Percentiles rank a stretch among this genome's conserved stretches.
Conservation (phyloP, 2,888 invertebrate species). For the Chymomyza amoena region DNA sequence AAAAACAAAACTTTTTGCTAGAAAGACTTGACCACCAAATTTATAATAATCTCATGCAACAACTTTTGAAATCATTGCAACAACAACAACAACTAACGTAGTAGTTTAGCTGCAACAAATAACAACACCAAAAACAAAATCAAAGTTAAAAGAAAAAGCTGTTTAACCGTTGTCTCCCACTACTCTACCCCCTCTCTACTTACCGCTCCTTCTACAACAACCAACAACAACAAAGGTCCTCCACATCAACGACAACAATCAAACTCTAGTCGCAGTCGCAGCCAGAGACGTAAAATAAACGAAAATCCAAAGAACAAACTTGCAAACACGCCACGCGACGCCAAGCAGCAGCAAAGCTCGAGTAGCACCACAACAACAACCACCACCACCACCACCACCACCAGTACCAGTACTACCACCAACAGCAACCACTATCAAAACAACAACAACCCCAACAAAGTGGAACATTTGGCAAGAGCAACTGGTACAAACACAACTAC, state of each 20-base stretch:
- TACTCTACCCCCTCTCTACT: conserved; percentile 53
- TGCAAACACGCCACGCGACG: conserved; percentile 39
- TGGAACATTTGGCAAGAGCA: conserved; percentile 30
- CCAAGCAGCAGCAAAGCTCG: conserved; percentile 35
- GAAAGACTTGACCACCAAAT: background rate
- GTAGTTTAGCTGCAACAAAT: conserved; percentile 66
- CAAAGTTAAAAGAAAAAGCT: conserved; percentile 38
- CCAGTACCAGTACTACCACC: conserved; percentile 15
- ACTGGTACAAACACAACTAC: conserved; percentile 62
- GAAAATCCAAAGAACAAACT: conserved; percentile 36
- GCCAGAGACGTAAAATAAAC: conserved; percentile 32
- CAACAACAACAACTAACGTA: conserved; percentile 58
- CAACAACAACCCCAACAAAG: conserved; percentile 20
- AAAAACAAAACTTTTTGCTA: background rate
- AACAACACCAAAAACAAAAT: conserved; percentile 41
- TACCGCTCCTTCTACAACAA: conserved; percentile 22
- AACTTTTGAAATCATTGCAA: conserved; percentile 17
- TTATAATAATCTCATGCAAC: background rate
- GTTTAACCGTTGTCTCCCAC: conserved; percentile 70
- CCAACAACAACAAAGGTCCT: conserved; percentile 3
- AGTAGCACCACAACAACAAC: conserved; percentile 36
- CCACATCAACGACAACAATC: conserved; percentile 16
- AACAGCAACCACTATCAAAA: conserved; percentile 10
- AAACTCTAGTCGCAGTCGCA: conserved; percentile 11
- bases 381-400: too few relatives aligned